Base-by-base conservation (phyloP, 92 coral and sea anemone species). In the Actinernus sp. region DNA sequence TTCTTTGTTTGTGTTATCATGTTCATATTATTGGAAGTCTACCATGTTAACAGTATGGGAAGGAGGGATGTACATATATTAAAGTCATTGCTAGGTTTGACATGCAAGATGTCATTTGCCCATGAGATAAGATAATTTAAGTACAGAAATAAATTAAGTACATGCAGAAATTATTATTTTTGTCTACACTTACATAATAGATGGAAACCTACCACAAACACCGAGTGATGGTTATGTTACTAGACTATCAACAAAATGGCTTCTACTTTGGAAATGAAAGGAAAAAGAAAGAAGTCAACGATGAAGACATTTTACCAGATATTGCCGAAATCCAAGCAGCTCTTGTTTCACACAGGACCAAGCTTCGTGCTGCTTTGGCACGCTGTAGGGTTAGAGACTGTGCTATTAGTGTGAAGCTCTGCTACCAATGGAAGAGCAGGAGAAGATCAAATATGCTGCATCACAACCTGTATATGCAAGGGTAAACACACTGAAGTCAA, bases 401-500 rank as follows among this genome's bases (percentile, higher is more conserved):
- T 71, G 98, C 98, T n/a, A 70, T 94, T 8, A 94, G 95, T 43
- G 98, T 94, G 98, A 94, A 54, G 98, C 96, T 10, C 87, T 94
- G 29, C 89, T 94, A 19, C 98, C 98, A 0, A 92, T 84, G 51
- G 98, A 94, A 40, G 97, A 94, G 43, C 96, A 94, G 58, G 98
- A 91, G 18, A 94, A 91, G 65, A 81, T 87, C 26, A 84, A 87
- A 41, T 87, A 82, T 31, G 97, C 96, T 2, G 91, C 89, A 26
- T 64, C 77, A 26, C 98, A 94, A 52, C 98, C 98, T 20, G 96
- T 94, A 38, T 94, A 87, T 38, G 86, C 88, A 14, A 79, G 93
- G 54, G 79, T 94, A 2, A 94, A 94, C 69, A 85, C 84, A 17
- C 81, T 89, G 58, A 91, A 81, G 41, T 56, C 88, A 5, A 73